These are phyloP conservation scores for Dreissena rostriformis DNA, from an alignment of 1,140 invertebrate genomes.

Conservation along the genomic window DNA sequence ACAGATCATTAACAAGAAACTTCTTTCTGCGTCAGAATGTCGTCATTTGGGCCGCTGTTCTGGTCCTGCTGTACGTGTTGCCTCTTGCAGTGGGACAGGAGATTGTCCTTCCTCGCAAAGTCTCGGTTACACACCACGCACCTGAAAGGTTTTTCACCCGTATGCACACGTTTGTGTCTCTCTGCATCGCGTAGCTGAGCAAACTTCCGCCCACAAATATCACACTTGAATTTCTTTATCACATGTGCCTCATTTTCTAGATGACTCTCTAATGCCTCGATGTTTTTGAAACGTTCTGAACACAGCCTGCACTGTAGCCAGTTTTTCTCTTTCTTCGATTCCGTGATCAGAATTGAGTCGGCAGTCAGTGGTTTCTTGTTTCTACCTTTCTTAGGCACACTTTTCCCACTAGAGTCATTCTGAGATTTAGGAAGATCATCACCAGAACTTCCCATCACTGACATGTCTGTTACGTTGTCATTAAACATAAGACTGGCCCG, in stretches of 20 bases:
- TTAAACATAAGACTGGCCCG: conserved; percentile 14
- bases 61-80: not conserved
- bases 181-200: conserved; percentile 44
- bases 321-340: conserved; percentile 28
- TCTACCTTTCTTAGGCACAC: not conserved
- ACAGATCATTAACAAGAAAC: no score
- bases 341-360: conserved; percentile 35
- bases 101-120: conserved; percentile 53
- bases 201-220: conserved; percentile 51
- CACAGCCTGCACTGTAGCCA: conserved; percentile 40
- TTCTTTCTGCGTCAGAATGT: no score
- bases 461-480: conserved; percentile 36
- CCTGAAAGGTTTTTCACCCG: conserved; percentile 43
- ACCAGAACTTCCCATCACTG: conserved; percentile 34
- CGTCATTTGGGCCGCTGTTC: not conserved
- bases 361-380: conserved; percentile 35
- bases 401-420: conserved; percentile 27
- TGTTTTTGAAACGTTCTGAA: conserved; percentile 36
- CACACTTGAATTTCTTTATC: conserved; percentile 41
- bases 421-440: conserved; percentile 20
- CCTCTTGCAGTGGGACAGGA: conserved; percentile 32
- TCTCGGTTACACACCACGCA: conserved; percentile 43
- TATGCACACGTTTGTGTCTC: conserved; percentile 47
- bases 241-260: conserved; percentile 35
- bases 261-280: conserved; percentile 31